Conservation (phyloP, 2,888 invertebrate genomes). For the Dione juno region DNA sequence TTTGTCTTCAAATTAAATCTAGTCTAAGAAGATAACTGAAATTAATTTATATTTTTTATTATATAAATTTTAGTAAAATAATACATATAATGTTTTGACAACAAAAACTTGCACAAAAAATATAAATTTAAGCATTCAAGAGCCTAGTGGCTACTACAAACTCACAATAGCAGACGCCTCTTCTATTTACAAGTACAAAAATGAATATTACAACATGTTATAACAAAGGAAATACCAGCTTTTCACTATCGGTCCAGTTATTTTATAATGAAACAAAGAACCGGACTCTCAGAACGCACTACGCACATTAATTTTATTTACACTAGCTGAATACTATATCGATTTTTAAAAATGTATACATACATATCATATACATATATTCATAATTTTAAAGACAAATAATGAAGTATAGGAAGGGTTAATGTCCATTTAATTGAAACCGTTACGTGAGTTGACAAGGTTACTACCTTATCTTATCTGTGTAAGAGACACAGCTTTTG, state of each 20-base stretch:
- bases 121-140: background rate
- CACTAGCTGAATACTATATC: slow-evolving; percentile 56
- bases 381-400: too few relatives aligned
- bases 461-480: background rate
- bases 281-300: slow-evolving; percentile 52
- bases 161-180: slow-evolving; percentile 36
- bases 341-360: background rate
- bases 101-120: background rate
- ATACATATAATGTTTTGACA: background rate
- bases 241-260: slow-evolving; percentile 67
- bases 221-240: slow-evolving; percentile 71
- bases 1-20: too few relatives aligned
- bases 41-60: too few relatives aligned
- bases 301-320: slow-evolving; percentile 58
- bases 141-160: slow-evolving; percentile 29
- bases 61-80: too few relatives aligned
- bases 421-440: too few relatives aligned
- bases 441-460: background rate
- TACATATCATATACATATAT: too few relatives aligned
- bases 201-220: slow-evolving; percentile 37
- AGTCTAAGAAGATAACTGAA: too few relatives aligned
- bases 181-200: slow-evolving; percentile 40
- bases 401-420: too few relatives aligned
- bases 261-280: slow-evolving; percentile 73
- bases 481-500: background rate